Base-by-base conservation (phyloP, 1,140 invertebrate species). In the Spodoptera litura region DNA sequence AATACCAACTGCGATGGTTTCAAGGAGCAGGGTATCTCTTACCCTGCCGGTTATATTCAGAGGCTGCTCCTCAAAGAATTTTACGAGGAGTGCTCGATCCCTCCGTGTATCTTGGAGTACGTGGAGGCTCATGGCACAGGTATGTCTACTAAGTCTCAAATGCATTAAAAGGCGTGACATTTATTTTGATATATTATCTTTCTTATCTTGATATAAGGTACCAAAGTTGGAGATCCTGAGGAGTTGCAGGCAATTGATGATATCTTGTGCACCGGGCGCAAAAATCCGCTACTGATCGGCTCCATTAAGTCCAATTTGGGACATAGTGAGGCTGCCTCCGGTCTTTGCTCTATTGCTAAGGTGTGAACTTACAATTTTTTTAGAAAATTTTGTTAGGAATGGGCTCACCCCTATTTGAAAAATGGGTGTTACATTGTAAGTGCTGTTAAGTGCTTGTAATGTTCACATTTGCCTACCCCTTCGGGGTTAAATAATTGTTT, bases 241-340 rank as follows among this genome's bases (percentile, higher is more conserved):
- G 99, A 99, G 94, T 89, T 98, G 2, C 96, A 96, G 84, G 97
- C 98, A 0, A 96, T 99, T n/a, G 96, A 98, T 15, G 96, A 96
- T 83, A 95, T 98, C 3, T 97, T 99, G 86, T 98, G 97, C 79
- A 96, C 95, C 6, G 96, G 96, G 5, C 94, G 97, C 20, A 95
- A 85, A 0, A 94, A 93, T 2, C 97, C 98, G 0, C 94, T 99
- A 0, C 91, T 96, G 38, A 97, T 99, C 81, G 99, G 99, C 4
- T 98, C 98, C 0, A 95, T 99, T 0, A 99, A 99, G 89, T 98
- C 98, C 0, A 99, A 99, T 91, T 95, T 99, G 87, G 99, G 99
- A 0, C 99, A 99, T 90, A 96, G 97, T 0, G 99, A 99, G 93
- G 97, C 98, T 8, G 97, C 97, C 3, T 98, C 98, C 51, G 98